Evolutionary conservation across 2,888 invertebrate species (phyloP), one percentile per base, ranked within the genome.

Genomic region (Tubulanus polymorphus): DNA sequence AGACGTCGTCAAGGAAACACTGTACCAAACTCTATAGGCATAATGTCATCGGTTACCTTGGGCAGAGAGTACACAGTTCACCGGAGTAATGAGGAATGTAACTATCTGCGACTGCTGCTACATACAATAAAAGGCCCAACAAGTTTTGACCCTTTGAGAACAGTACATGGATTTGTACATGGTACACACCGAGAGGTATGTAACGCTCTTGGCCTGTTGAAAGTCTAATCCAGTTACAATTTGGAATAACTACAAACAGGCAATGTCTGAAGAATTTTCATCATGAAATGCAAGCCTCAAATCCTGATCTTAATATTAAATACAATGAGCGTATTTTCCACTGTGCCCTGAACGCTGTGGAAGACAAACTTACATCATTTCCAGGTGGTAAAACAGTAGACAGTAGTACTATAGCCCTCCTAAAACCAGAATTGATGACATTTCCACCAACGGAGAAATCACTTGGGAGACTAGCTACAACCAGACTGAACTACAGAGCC

Each of bases 171-270:
- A 25, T 55, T 56, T 30, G 41, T 65, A 25, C 56, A 61, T 57
- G 49, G 47, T 47, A 74, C 72, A 18, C 78, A 66, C 57, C 56
- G 68, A 29, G 63, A 63, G 47, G 72, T 72, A 37, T 75, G 75
- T 61, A 55, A 67, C 52, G 59, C 55, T 10, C 48, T 63, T 29
- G 68, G 71, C 3, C 57, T 80, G 3, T n/a, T n/a, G n/a, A n/a
- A n/a, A n/a, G n/a, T n/a, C n/a, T n/a, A n/a, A n/a, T n/a, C n/a
- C n/a, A n/a, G 35, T 10, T n/a, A 32, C 35, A 12, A 32, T 32
- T 10, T 10, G 35, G n/a, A 12, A 32, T n/a, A 32, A 10, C 10
- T n/a, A 32, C 35, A 32, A 32, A 32, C 10, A 32, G 35, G 10
- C 35, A 32, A 32, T 32, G 35, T 10, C 35, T 32, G 35, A 32